Evolutionary conservation across 92 coral and sea anemone species (phyloP), one percentile per base, ranked within the genome.

Genomic region (Diadumene lineata): DNA sequence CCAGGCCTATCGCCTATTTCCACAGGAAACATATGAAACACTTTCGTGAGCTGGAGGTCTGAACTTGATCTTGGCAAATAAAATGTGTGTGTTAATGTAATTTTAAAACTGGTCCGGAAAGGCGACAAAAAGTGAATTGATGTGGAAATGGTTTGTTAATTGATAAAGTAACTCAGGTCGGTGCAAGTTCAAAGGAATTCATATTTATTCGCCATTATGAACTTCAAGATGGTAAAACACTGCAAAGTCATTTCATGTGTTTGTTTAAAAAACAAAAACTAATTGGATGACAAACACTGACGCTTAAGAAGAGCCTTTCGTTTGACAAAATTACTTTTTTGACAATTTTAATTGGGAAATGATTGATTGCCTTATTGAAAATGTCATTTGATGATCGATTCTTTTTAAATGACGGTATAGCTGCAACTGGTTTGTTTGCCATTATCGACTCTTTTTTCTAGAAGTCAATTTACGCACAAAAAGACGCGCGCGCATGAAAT

Each of bases 201-300:
- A 53, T 13, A 16, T 53, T 53, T 53, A 21, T 23, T 4, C 18
- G 58, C n/a, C 18, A 53, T 53, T 15, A 53, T 53, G 10, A 53
- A 53, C 58, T 53, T 53, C 21, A 53, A 53, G 21, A 53, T 23
- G 19, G 3, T 53, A 53, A 38, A 53, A 9, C 10, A 53, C 19
- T 53, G 21, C 58, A 53, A 53, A 53, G 48, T 21, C 58, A 53
- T 53, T 38, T 53, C 58, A 3, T 15, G 21, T 53, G 21, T 53
- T 53, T 13, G 24, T 53, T 53, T 15, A 13, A 15, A 44, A 21
- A 53, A 53, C 19, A 53, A 23, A 53, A 53, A 53, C 65, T 23
- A 60, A 60, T 60, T 60, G 13, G 65, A 60, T 60, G 1, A 62
- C 58, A 21, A 53, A 53, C 21, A 53, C 58, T 53, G 48, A 13